These are phyloP conservation scores for Panzeria rudis DNA, from an alignment of 2,888 invertebrate genomes.

Conservation along the genomic window DNA sequence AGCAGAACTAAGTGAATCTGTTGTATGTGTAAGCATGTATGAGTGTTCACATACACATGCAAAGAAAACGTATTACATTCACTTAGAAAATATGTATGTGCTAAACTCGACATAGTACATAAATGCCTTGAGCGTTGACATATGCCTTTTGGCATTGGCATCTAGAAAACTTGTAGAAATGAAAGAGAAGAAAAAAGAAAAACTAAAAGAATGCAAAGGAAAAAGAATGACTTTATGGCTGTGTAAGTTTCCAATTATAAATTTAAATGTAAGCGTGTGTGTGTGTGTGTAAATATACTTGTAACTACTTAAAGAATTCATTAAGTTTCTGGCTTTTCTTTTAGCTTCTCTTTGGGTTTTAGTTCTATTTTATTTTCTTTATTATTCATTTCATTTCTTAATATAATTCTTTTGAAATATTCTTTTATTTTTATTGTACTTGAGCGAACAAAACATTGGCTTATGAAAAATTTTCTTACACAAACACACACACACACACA, in stretches of 20 bases:
- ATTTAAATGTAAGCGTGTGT: background rate
- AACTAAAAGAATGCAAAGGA: background rate
- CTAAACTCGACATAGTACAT: conserved; percentile 35
- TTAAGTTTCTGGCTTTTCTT: conserved; percentile 57
- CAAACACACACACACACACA: background rate
- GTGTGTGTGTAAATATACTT: conserved; percentile 19
- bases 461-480: conserved; percentile 1
- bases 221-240: conserved; percentile 5
- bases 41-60: background rate
- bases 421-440: conserved; percentile 57
- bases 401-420: conserved; percentile 52
- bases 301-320: conserved; percentile 59
- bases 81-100: conserved; percentile 29
- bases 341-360: conserved; percentile 8
- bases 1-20: conserved; percentile 14
- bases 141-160: conserved; percentile 70
- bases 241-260: conserved; percentile 6
- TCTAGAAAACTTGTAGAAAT: conserved; percentile 21
- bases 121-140: conserved; percentile 67
- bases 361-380: background rate
- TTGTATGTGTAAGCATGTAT: background rate
- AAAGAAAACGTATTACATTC: conserved; percentile 37
- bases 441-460: conserved; percentile 32
- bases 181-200: background rate
- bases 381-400: conserved; percentile 29